Conservation (phyloP, 2,113 vertebrate species). For the Tinamus guttatus region DNA sequence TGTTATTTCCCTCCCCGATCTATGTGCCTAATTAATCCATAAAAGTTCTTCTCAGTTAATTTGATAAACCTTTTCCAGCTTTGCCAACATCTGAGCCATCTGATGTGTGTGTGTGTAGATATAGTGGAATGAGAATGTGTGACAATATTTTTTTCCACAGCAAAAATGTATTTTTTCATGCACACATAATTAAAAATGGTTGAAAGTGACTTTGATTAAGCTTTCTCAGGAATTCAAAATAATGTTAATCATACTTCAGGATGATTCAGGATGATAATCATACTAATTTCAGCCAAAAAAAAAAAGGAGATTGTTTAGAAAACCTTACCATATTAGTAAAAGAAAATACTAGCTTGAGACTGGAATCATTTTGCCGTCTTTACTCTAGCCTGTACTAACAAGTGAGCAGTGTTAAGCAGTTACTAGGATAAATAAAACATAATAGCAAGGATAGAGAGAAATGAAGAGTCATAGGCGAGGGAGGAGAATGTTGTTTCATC, state of each 20-base stretch:
- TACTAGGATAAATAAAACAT: constrained; percentile 50
- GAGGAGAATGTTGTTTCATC: constrained; percentile 58
- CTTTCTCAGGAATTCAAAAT: constrained; percentile 58
- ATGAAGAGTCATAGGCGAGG: constrained; percentile 25
- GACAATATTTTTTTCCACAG: constrained; percentile 35
- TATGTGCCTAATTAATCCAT: constrained; percentile 24
- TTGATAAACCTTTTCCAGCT: background rate
- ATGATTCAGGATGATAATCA: background rate
- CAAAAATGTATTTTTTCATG: constrained; percentile 53
- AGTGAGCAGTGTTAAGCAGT: constrained; percentile 49
- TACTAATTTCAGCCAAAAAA: constrained; percentile 8
- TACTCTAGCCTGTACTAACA: constrained; percentile 6
- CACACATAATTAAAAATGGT: constrained; percentile 67
- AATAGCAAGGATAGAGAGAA: constrained; percentile 32
- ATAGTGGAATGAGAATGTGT: background rate
- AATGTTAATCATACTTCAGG: constrained; percentile 58
- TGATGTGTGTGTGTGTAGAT: background rate
- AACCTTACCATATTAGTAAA: background rate
- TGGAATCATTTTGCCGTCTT: constrained; percentile 27
- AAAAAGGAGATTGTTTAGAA: background rate
- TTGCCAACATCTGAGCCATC: constrained; percentile 42
- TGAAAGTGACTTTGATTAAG: constrained; percentile 62
- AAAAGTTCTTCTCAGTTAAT: constrained; percentile 35
- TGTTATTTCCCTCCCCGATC: background rate
- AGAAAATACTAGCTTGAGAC: background rate